Evolutionary conservation across 2,888 invertebrate genomes (phyloP).

Genomic region (Drosophila neonasuta): DNA sequence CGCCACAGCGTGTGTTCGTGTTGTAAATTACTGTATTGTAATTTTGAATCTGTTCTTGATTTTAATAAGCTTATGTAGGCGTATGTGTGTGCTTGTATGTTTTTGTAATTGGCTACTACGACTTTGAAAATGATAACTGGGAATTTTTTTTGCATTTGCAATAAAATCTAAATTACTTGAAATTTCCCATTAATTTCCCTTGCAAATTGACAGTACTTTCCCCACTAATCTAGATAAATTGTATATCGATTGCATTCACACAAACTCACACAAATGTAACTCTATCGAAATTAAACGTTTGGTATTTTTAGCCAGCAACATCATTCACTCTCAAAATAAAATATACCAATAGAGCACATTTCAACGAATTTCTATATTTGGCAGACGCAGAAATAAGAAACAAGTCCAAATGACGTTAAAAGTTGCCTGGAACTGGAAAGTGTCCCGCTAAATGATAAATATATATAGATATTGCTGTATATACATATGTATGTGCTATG

Average conservation of each 20-base stretch:
- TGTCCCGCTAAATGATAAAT: constrained; percentile 29
- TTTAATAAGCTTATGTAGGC: constrained; percentile 22
- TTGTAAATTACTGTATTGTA: constrained; percentile 61
- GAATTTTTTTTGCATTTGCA: constrained; percentile 25
- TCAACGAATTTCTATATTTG: constrained; percentile 43
- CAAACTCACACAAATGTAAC: not conserved
- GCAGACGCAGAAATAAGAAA: constrained; percentile 30
- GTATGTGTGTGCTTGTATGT: not conserved
- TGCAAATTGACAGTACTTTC: not conserved
- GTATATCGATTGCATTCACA: constrained; percentile 12
- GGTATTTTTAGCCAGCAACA: constrained; percentile 42
- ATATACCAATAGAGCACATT: constrained; percentile 30
- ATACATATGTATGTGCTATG: constrained; percentile 1
- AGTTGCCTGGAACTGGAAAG: constrained; percentile 46
- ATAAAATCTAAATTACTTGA: constrained; percentile 42
- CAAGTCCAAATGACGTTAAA: constrained; percentile 12
- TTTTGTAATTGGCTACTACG: constrained; percentile 21
- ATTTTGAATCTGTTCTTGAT: constrained; percentile 56
- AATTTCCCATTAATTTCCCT: constrained; percentile 22
- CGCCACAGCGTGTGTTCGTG: constrained; percentile 51
- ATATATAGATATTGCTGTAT: not conserved
- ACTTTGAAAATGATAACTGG: constrained; percentile 48
- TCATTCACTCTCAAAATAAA: constrained; percentile 36
- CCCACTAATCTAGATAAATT: not conserved
- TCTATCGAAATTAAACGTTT: constrained; percentile 4